Conservation (phyloP, 2,113 vertebrate species). For the Amphiprion ocellaris region DNA sequence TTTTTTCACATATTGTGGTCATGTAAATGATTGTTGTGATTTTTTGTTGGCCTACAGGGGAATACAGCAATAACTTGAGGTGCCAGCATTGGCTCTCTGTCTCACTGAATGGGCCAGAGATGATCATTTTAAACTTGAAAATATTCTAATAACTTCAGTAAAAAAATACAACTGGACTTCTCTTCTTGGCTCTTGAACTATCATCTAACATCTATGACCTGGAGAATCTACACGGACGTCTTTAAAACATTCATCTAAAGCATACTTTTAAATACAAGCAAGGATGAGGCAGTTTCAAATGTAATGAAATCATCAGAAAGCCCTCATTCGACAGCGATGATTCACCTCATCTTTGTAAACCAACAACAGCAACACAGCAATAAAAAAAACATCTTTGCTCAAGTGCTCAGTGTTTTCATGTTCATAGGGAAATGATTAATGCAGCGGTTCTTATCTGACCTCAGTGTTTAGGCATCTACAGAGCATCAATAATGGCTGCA, state of each 20-base stretch:
- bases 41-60: background rate
- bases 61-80: background rate
- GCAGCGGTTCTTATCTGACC: background rate
- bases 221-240: no score
- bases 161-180: no score
- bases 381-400: background rate
- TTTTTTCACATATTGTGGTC: background rate
- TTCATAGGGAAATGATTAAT: background rate
- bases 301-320: background rate
- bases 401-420: background rate
- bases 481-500: slow-evolving; percentile 26
- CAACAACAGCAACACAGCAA: background rate
- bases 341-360: background rate
- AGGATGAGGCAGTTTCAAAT: no score
- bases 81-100: background rate
- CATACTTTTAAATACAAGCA: background rate
- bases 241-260: no score
- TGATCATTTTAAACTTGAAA: no score
- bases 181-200: no score
- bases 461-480: background rate
- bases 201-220: no score
- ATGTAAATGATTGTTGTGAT: background rate
- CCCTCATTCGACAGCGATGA: background rate
- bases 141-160: no score
- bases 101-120: background rate